Evolutionary conservation across 37 sponge, comb jelly and placozoan species (phyloP), one percentile per base, ranked within the genome.

Genomic region (Chondrilla cf. caribensis): DNA sequence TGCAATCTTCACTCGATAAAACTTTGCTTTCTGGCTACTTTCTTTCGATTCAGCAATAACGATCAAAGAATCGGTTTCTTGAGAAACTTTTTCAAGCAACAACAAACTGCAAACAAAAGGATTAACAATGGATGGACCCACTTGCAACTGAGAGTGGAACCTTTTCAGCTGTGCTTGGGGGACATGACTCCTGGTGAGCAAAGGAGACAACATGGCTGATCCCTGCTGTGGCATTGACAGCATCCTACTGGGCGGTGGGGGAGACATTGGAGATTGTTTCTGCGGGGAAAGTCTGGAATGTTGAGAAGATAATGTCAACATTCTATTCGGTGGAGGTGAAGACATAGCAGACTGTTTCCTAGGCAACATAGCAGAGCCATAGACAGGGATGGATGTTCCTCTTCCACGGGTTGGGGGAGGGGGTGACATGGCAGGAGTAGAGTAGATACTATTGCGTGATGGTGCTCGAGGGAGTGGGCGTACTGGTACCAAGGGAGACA

Each of bases 41-140:
- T 70, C 71, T 29, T 70, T 70, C 5, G 71, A 70, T 31, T 70
- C 19, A 31, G 71, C 71, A 18, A 70, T 8, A 8, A 29, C 71
- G 3, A 70, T 38, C 14, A 70, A 37, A 29, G 71, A 70, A 18
- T 70, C 71, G 8, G 39, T 36, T 18, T 32, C 40, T 36, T 70
- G 71, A 8, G 5, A 6, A 8, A 70, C 39, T 15, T 38, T 37
- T 38, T 32, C 71, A 18, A 70, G 40, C 38, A 70, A 32, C 8
- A 18, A 9, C 37, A 38, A 38, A 19, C 40, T 70, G 18, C 71
- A 70, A 37, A 70, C 18, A 18, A 70, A 70, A 37, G 71, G 40
- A 37, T 32, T 32, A 19, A 70, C 29, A 19, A 70, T 70, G 8
- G 71, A 5, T 32, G 71, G 9, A 6, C 29, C 71, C 35, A 70